Evolutionary conservation across 2,797 vertebrate species (phyloP).

Genomic region (Acrossocheilus fasciatus): DNA sequence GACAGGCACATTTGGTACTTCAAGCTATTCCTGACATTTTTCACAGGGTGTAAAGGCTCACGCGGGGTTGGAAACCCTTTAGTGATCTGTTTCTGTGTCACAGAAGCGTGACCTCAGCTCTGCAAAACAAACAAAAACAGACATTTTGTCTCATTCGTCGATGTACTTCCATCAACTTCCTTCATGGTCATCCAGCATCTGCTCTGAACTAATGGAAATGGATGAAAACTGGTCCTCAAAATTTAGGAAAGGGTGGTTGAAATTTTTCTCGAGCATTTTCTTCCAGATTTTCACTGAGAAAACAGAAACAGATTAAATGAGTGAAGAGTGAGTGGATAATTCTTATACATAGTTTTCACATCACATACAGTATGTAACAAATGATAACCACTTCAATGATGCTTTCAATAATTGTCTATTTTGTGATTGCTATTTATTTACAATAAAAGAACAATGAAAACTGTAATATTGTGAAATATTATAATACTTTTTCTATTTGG

Average conservation of each 20-base stretch:
- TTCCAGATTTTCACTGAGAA: slow-evolving; percentile 78
- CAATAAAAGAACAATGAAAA: background rate
- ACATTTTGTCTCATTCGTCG: background rate
- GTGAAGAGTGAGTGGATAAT: background rate
- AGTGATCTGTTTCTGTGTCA: background rate
- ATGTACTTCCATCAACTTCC: slow-evolving; percentile 45
- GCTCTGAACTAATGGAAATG: slow-evolving; percentile 45
- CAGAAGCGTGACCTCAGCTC: background rate
- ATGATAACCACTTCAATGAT: background rate
- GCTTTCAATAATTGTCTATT: background rate
- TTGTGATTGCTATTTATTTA: background rate
- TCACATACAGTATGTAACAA: background rate
- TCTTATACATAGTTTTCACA: background rate
- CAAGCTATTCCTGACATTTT: slow-evolving; percentile 20
- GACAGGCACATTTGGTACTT: slow-evolving; percentile 45
- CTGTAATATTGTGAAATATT: background rate
- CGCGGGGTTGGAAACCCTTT: background rate
- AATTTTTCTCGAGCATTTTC: slow-evolving; percentile 78
- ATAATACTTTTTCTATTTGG: no score
- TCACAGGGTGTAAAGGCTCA: slow-evolving; percentile 13
- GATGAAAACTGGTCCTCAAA: slow-evolving; percentile 72
- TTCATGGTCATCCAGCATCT: slow-evolving; percentile 36
- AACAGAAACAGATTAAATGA: slow-evolving; percentile 18
- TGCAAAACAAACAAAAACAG: background rate
- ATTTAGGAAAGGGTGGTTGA: slow-evolving; percentile 71